phyloP scores from a whole-genome alignment of 2,888 invertebrate genomes.

The Sthenelais limicola region DNA sequence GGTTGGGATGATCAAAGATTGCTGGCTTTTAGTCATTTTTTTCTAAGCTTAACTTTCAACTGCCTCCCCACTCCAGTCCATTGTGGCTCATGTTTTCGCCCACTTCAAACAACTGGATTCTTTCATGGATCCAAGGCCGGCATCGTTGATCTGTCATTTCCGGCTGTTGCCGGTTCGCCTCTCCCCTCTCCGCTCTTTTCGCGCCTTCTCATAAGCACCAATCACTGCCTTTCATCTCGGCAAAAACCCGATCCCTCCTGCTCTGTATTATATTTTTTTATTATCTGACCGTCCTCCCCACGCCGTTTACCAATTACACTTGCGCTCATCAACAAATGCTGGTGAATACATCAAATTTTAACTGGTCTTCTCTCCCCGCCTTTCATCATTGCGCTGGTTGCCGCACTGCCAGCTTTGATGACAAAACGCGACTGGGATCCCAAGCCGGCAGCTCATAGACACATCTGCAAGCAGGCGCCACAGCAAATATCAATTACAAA shows the following conservation, averaged over 20 bases:
- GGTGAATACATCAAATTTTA: not conserved
- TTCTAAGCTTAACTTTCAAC: too few species aligned
- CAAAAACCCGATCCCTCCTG: slow-evolving; percentile 15
- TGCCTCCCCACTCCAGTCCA: too few species aligned
- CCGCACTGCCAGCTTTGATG: too few species aligned
- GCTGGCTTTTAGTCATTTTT: too few species aligned
- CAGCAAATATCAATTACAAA: slow-evolving; percentile 15
- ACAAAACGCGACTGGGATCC: too few species aligned
- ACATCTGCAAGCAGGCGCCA: too few species aligned
- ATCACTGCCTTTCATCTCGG: slow-evolving; percentile 27
- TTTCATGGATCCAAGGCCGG: slow-evolving; percentile 24
- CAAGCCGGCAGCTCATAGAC: too few species aligned
- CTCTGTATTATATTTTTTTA: not conserved
- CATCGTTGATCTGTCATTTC: slow-evolving; percentile 36
- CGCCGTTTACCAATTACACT: slow-evolving; percentile 32
- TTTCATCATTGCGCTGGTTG: too few species aligned
- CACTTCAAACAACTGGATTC: slow-evolving; percentile 31
- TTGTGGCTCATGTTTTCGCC: too few species aligned
- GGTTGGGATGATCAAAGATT: too few species aligned
- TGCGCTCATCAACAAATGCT: slow-evolving; percentile 11
- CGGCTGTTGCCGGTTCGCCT: slow-evolving; percentile 19
- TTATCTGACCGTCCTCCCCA: slow-evolving; percentile 1
- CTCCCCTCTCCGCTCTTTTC: slow-evolving; percentile 35
- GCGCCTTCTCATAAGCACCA: slow-evolving; percentile 35
- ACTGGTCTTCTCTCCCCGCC: too few species aligned